Conservation (phyloP, 1,140 invertebrate genomes). For the Babylonia areolata region DNA sequence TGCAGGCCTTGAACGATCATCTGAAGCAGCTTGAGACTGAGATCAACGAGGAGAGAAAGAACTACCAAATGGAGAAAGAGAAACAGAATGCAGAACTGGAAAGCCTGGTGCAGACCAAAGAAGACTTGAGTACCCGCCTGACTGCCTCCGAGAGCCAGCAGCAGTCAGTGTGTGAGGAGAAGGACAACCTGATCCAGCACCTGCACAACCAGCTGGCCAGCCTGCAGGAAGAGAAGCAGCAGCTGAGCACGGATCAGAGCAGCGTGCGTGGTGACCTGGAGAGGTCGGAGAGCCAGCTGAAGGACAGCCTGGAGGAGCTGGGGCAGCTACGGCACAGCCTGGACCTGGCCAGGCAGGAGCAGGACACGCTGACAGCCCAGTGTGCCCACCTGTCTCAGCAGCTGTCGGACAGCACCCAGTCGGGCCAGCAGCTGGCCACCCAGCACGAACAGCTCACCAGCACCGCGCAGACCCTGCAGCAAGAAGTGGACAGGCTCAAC, state of each 20-base stretch:
- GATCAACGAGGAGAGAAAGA: background rate
- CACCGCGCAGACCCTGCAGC: background rate
- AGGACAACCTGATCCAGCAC: background rate
- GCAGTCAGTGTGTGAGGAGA: background rate
- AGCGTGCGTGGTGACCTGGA: background rate
- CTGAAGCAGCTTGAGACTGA: slow-evolving; percentile 28
- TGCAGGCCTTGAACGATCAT: slow-evolving; percentile 21
- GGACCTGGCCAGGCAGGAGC: slow-evolving; percentile 41
- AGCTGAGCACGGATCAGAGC: background rate
- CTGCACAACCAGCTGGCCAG: background rate
- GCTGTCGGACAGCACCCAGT: slow-evolving; percentile 14
- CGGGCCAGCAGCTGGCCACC: background rate
- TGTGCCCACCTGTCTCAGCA: slow-evolving; percentile 31
- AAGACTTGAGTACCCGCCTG: background rate
- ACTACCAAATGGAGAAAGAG: background rate
- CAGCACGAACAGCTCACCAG: background rate
- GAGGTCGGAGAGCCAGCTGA: background rate
- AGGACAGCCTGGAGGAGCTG: background rate
- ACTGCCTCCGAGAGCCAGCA: background rate
- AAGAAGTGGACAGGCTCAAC: slow-evolving; percentile 41
- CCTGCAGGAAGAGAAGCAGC: slow-evolving; percentile 7
- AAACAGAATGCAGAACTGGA: background rate
- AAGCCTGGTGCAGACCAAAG: background rate
- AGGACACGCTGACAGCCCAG: slow-evolving; percentile 15
- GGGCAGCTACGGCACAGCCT: slow-evolving; percentile 33